Evolutionary conservation across 2,888 invertebrate genomes (phyloP).

Genomic region (Asteroscopus sphinx): DNA sequence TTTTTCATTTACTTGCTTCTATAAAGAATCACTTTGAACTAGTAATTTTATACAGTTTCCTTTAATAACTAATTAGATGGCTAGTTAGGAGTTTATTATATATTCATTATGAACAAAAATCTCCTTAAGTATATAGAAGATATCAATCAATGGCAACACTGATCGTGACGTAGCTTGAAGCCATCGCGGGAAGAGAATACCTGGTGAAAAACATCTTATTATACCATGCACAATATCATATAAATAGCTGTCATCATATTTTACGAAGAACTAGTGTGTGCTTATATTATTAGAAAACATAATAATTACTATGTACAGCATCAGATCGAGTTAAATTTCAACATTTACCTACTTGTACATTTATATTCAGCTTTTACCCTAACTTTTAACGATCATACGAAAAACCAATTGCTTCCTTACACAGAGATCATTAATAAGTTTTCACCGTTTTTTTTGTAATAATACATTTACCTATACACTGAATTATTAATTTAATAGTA

Average conservation of each 20-base stretch:
- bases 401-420: conserved; percentile 15
- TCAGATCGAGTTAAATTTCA: conserved; percentile 41
- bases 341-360: conserved; percentile 44
- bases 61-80: too few relatives aligned
- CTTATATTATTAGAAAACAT: conserved; percentile 18
- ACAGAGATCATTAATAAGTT: conserved; percentile 35
- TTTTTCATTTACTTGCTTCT: too few relatives aligned
- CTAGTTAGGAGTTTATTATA: too few relatives aligned
- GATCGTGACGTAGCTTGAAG: too few relatives aligned
- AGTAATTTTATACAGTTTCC: too few relatives aligned
- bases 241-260: conserved; percentile 10
- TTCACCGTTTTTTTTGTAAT: conserved; percentile 4
- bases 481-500: conserved; percentile 9
- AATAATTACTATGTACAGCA: conserved; percentile 35
- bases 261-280: conserved; percentile 43
- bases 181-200: too few relatives aligned
- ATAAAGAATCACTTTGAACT: too few relatives aligned
- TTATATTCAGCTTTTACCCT: conserved; percentile 28
- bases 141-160: too few relatives aligned
- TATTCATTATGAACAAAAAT: too few relatives aligned
- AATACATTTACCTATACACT: conserved; percentile 16
- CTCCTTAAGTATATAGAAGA: too few relatives aligned
- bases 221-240: neutral
- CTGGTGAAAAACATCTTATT: too few relatives aligned
- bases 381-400: conserved; percentile 5